Conservation (phyloP, 2,888 invertebrate genomes). For the Lacanobia wlatinum region DNA sequence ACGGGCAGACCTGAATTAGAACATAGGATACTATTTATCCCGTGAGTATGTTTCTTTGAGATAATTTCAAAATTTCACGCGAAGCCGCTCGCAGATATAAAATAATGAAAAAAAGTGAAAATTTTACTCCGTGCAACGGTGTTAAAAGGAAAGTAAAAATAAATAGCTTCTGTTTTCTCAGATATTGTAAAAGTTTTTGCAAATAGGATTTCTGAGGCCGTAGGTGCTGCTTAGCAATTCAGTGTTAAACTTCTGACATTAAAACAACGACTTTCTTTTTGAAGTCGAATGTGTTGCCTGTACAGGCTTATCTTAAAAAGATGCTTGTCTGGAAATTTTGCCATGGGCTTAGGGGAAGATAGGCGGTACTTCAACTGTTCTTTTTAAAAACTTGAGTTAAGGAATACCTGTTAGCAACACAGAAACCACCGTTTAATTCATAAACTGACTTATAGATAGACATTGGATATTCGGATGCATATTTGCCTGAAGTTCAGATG, state of each 20-base stretch:
- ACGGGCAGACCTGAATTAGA: too few species aligned
- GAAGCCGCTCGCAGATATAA: background rate
- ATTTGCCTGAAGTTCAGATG: too few species aligned
- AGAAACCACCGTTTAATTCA: background rate
- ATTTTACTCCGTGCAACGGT: slow-evolving; percentile 30
- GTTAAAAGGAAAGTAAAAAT: slow-evolving; percentile 46
- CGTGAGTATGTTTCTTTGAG: too few species aligned
- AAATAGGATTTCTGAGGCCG: slow-evolving; percentile 41
- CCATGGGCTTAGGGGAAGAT: background rate
- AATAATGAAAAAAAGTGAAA: slow-evolving; percentile 46
- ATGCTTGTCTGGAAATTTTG: background rate
- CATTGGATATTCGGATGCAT: too few species aligned
- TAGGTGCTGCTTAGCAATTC: slow-evolving; percentile 43
- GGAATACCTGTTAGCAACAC: background rate
- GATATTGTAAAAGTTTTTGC: slow-evolving; percentile 59
- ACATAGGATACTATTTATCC: too few species aligned
- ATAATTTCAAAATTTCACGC: background rate
- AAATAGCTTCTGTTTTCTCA: slow-evolving; percentile 47
- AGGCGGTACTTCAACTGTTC: background rate
- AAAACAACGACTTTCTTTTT: slow-evolving; percentile 38
- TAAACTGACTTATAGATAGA: background rate
- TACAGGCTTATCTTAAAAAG: slow-evolving; percentile 19
- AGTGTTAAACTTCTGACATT: slow-evolving; percentile 57
- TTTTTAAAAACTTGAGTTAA: background rate
- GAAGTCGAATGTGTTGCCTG: slow-evolving; percentile 27